Base-by-base conservation (phyloP, 1,140 invertebrate genomes). In the Thaumetopoea pityocampa region DNA sequence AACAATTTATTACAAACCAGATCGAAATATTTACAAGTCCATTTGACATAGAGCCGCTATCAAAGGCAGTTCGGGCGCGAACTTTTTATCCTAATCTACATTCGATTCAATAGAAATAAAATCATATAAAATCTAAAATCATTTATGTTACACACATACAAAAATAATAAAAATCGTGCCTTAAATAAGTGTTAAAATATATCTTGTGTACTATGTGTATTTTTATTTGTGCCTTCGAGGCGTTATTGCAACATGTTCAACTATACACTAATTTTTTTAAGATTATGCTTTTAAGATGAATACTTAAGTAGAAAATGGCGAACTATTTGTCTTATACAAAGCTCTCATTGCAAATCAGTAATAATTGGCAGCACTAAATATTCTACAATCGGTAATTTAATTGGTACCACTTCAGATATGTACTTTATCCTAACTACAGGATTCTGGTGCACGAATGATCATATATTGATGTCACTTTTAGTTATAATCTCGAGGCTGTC, bases 211-310 rank as follows among this genome's bases (percentile, higher is more conserved):
- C 51, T 53, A 51, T 59, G 60, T 49, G 44, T 51, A 40, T 55
- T 42, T 41, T n/a, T n/a, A n/a, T n/a, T 57, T 36, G 41, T 55
- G 67, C 72, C 72, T 74, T 78, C 22, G 66, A 82, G 74, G 74
- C 71, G 43, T 77, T 79, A 82, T 82, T 82, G 78, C 78, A 82
- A 72, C 72, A 42, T 30, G 51, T 71, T 41, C 63, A 33, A 77
- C 71, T 81, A 72, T 62, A 53, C 58, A 45, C 64, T 73, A 74
- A 49, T 32, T 51, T 38, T 42, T 57, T 60, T 48, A 60, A 51
- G 48, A 80, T 79, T 79, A 79, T 79, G 74, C 72, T 55, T 56
- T 49, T 12, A 53, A 55, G 37, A 47, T 24, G 19, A 30, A 28
- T 22, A 33, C 41, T 51, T 65, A 64, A 65, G 57, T 65, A 55